Conservation (phyloP, 2,888 invertebrate species). For the Oegoconia quadripuncta region DNA sequence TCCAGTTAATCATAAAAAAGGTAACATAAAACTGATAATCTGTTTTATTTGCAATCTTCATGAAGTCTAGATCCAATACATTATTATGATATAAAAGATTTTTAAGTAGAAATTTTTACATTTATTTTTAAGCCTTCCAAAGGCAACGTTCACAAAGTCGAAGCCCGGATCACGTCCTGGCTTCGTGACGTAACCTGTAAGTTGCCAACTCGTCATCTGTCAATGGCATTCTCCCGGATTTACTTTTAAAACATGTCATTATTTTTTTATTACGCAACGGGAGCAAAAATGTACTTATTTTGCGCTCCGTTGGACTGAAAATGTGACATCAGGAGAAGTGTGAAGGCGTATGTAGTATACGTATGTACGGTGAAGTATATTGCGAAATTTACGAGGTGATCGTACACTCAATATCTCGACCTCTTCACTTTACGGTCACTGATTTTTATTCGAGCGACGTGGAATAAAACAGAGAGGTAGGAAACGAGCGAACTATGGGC, state of each 20-base stretch:
- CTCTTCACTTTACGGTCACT: slow-evolving; percentile 65
- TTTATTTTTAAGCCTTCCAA: too few species aligned
- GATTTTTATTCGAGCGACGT: slow-evolving; percentile 53
- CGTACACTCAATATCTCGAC: slow-evolving; percentile 63
- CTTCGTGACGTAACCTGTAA: slow-evolving; percentile 1
- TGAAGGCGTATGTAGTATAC: slow-evolving; percentile 48
- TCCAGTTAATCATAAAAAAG: too few species aligned
- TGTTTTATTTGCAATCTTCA: too few species aligned
- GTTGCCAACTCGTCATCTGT: slow-evolving; percentile 35
- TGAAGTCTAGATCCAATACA: too few species aligned
- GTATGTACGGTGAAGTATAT: slow-evolving; percentile 14
- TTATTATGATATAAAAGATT: too few species aligned
- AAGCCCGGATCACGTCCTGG: neutral
- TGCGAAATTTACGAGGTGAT: slow-evolving; percentile 59
- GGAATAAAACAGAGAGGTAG: slow-evolving; percentile 23
- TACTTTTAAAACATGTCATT: slow-evolving; percentile 74
- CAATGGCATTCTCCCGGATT: slow-evolving; percentile 51
- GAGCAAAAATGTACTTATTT: slow-evolving; percentile 79
- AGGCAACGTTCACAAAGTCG: neutral
- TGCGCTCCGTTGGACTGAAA: slow-evolving; percentile 76
- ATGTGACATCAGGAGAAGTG: slow-evolving; percentile 73
- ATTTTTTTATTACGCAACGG: slow-evolving; percentile 72
- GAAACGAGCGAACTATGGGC: slow-evolving; percentile 5
- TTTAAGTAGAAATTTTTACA: slow-evolving; percentile 7
- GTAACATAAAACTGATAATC: too few species aligned